phyloP scores from a whole-genome alignment of 2,113 vertebrate species.

The Sylvilagus bachmani region DNA sequence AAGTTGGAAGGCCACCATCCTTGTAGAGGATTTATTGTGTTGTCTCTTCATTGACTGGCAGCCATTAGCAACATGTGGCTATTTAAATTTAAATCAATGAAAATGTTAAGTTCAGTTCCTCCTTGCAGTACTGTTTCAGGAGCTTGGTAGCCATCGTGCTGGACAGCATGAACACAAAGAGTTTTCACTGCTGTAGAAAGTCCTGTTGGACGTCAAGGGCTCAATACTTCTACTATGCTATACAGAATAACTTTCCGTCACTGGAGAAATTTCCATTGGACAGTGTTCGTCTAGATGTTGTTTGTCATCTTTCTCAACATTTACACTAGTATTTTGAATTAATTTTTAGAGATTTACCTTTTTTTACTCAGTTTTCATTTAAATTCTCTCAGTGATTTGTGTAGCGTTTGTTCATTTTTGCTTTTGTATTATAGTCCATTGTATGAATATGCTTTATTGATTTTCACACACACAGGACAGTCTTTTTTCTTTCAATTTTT shows the following conservation, averaged over 20 bases:
- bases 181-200: not conserved
- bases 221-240: too few species aligned
- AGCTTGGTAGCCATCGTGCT: not conserved
- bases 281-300: not conserved
- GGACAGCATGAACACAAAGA: not conserved
- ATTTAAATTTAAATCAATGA: conserved; percentile 51
- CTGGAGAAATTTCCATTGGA: not conserved
- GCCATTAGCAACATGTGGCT: not conserved
- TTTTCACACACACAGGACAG: not conserved
- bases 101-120: conserved; percentile 29
- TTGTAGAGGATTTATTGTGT: conserved; percentile 34
- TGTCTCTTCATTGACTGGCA: not conserved
- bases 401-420: not conserved
- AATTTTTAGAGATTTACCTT: conserved; percentile 31
- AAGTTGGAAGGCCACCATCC: not conserved
- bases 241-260: too few species aligned
- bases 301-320: not conserved
- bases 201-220: too few species aligned
- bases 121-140: not conserved
- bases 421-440: not conserved
- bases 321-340: conserved; percentile 28
- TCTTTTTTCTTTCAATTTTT: not conserved
- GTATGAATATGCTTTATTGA: not conserved
- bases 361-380: not conserved
- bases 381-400: not conserved